Base-by-base conservation (phyloP, 2,888 invertebrate species). In the Artemia sp. region DNA sequence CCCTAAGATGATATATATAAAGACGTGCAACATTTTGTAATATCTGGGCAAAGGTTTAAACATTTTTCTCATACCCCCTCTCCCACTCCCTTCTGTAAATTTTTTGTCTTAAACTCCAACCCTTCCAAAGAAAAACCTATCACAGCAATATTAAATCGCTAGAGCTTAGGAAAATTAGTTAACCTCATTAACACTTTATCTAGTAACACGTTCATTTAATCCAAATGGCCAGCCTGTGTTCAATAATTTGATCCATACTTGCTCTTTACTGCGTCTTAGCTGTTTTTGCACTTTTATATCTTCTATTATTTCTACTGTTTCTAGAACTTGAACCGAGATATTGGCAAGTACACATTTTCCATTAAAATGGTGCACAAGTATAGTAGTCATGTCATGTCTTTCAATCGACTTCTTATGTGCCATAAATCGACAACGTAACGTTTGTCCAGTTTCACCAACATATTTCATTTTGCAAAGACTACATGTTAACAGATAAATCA, bases 371-470 rank as follows among this genome's bases (percentile, higher is more conserved):
- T n/a, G 8, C 14, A 58, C 24, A 19, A 58, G 24, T 24, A 58
- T n/a, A 2, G 64, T 58, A 19, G 64, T 58, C 10, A n/a, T n/a
- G 9, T n/a, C n/a, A 24, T 2, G 14, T 8, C 24, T 24, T 24
- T 58, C 24, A 58, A 58, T 10, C 8, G 64, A 11, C 14, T 58
- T 58, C 64, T 24, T n/a, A 58, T 58, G 64, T n/a, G 64, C 11
- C 24, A 24, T 24, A 58, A 58, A 58, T 9, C 64, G 64, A 2
- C 8, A 8, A 9, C 64, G n/a, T 58, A 58, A 24, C 8, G 24
- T 10, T 58, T 58, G 64, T n/a, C 24, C 24, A 24, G 64, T 58
- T 58, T 58, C 64, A n/a, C 64, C 64, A 58, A 58, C 11, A 58
- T 58, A 58, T 24, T 58, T n/a, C 11, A 58, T 19, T 19, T 58